Evolutionary conservation across 2,888 invertebrate species (phyloP).

Genomic region (Cancer borealis): DNA sequence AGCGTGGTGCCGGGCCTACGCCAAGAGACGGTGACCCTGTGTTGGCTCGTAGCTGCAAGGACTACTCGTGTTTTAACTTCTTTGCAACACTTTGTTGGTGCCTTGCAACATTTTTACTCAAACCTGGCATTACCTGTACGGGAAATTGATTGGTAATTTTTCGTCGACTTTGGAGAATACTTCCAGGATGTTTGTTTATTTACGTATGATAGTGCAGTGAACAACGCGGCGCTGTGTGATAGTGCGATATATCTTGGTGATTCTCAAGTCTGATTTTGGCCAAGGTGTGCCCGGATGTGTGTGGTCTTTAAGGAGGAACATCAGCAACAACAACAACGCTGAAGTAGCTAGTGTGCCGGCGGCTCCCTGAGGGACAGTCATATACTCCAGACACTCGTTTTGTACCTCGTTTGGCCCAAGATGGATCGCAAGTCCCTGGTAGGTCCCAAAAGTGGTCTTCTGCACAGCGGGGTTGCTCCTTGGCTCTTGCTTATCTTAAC

Average conservation of each 20-base stretch:
- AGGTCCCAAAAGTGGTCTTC: slow-evolving; percentile 62
- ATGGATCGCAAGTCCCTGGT: slow-evolving; percentile 73
- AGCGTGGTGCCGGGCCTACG: slow-evolving; percentile 68
- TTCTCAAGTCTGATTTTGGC: slow-evolving; percentile 51
- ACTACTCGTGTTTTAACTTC: slow-evolving; percentile 45
- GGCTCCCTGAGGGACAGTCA: slow-evolving; percentile 57
- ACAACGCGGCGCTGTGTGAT: slow-evolving; percentile 65
- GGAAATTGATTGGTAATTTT: slow-evolving; percentile 65
- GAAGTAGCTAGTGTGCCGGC: slow-evolving; percentile 63
- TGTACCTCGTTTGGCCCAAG: slow-evolving; percentile 61
- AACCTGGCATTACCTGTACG: slow-evolving; percentile 57
- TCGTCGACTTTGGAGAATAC: slow-evolving; percentile 59
- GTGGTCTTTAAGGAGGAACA: slow-evolving; percentile 55
- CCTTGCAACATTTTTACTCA: slow-evolving; percentile 62
- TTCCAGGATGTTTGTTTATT: slow-evolving; percentile 55
- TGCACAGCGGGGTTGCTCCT: not conserved
- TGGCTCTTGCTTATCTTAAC: slow-evolving; percentile 6
- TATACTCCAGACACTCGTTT: slow-evolving; percentile 58
- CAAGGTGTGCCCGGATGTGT: slow-evolving; percentile 64
- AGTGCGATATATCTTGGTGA: slow-evolving; percentile 60
- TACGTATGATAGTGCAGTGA: slow-evolving; percentile 58
- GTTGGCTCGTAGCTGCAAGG: slow-evolving; percentile 52
- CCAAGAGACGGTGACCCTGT: slow-evolving; percentile 67
- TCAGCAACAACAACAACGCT: slow-evolving; percentile 35
- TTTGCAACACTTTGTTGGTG: slow-evolving; percentile 59